Conservation (phyloP, 2,113 vertebrate genomes). For the Stictonetta naevosa region DNA sequence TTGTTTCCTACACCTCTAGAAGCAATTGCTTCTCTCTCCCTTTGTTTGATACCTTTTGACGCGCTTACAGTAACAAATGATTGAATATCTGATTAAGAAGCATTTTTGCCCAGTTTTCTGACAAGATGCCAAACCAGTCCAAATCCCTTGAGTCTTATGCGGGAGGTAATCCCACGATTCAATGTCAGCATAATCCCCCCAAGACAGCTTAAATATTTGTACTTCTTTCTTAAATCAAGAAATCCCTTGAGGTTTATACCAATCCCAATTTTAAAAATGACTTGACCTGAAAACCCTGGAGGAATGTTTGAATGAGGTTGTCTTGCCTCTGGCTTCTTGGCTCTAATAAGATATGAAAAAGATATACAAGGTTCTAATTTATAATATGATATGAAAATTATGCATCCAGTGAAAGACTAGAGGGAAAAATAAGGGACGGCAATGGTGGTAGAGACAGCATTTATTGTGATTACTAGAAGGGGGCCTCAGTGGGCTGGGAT, state of each 20-base stretch:
- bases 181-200: constrained; percentile 75
- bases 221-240: constrained; percentile 76
- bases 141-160: constrained; percentile 75
- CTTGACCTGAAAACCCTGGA: constrained; percentile 59
- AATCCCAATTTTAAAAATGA: constrained; percentile 69
- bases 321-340: constrained; percentile 59
- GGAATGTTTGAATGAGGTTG: constrained; percentile 58
- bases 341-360: constrained; percentile 64
- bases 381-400: constrained; percentile 70
- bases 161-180: constrained; percentile 75
- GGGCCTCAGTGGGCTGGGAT: constrained; percentile 77
- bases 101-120: constrained; percentile 66
- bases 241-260: constrained; percentile 72
- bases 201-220: constrained; percentile 78
- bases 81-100: constrained; percentile 61
- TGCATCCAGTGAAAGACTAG: constrained; percentile 55
- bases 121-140: constrained; percentile 66
- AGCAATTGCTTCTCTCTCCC: background rate
- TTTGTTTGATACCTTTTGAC: constrained; percentile 52
- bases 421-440: constrained; percentile 30
- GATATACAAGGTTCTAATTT: constrained; percentile 66
- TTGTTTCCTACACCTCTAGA: background rate
- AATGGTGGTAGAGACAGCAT: constrained; percentile 48
- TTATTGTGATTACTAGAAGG: constrained; percentile 79
- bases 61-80: constrained; percentile 39